Conservation (phyloP, 2,113 vertebrate species). For the Pheucticus melanocephalus region DNA sequence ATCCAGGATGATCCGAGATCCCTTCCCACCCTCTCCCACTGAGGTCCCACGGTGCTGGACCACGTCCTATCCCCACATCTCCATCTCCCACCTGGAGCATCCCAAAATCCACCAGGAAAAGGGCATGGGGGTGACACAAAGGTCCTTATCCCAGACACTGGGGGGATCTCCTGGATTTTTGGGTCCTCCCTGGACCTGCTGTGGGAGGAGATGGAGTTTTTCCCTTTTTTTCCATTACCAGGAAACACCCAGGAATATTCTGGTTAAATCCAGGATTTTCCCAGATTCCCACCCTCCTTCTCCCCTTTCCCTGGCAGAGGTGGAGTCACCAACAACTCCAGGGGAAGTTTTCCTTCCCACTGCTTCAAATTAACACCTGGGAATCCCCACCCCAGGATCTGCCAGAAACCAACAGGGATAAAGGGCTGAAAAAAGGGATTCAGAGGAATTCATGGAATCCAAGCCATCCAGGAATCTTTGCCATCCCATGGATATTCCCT, state of each 20-base stretch:
- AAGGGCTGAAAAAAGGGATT: accelerated
- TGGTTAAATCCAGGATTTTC: too few species aligned
- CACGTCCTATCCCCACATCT: accelerated
- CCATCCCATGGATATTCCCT: background rate
- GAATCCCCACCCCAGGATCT: background rate
- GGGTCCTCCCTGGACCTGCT: background rate
- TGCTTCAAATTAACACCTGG: accelerated
- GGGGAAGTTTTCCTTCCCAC: background rate
- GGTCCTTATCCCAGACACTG: background rate
- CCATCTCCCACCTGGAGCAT: background rate
- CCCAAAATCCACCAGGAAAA: background rate
- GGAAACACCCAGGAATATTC: too few species aligned
- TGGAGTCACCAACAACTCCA: background rate
- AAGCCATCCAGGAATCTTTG: background rate
- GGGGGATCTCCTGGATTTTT: accelerated
- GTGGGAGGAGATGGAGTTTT: background rate
- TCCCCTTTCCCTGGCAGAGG: background rate
- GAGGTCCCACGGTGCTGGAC: accelerated
- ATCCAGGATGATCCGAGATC: accelerated
- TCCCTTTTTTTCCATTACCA: background rate
- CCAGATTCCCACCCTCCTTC: background rate
- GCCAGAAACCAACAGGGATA: background rate
- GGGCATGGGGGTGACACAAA: accelerated
- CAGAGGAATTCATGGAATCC: background rate
- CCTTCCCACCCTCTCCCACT: background rate